Evolutionary conservation across 2,888 invertebrate species (phyloP).

Genomic region (Gari tellinella): DNA sequence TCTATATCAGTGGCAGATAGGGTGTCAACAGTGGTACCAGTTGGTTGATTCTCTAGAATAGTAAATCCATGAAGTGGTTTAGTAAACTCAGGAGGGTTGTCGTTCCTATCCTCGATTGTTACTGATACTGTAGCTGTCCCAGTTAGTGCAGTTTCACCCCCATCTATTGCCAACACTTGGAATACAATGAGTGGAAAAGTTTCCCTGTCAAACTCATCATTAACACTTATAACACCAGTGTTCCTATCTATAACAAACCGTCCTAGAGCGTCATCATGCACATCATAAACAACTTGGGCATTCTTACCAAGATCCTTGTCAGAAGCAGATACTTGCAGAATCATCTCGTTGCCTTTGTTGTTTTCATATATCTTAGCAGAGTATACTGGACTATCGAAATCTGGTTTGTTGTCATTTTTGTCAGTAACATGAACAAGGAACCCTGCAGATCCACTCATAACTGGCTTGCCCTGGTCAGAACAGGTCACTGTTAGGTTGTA

Average conservation of each 20-base stretch:
- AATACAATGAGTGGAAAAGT: slow-evolving; percentile 56
- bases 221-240: slow-evolving; percentile 69
- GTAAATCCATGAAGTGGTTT: slow-evolving; percentile 51
- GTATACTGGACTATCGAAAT: slow-evolving; percentile 87
- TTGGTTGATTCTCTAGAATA: slow-evolving; percentile 50
- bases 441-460: slow-evolving; percentile 58
- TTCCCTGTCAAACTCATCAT: slow-evolving; percentile 67
- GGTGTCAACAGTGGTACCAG: slow-evolving; percentile 52
- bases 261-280: slow-evolving; percentile 53
- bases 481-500: slow-evolving; percentile 85
- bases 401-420: slow-evolving; percentile 96
- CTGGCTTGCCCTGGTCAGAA: slow-evolving; percentile 86
- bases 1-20: slow-evolving; percentile 66
- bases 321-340: slow-evolving; percentile 92
- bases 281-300: slow-evolving; percentile 57
- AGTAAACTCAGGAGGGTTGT: slow-evolving; percentile 59
- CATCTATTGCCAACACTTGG: slow-evolving; percentile 67
- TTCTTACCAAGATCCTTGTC: slow-evolving; percentile 86
- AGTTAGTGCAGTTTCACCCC: slow-evolving; percentile 51
- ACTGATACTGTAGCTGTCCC: slow-evolving; percentile 64
- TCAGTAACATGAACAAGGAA: slow-evolving; percentile 88
- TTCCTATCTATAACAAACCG: slow-evolving; percentile 63
- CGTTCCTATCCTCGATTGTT: slow-evolving; percentile 62
- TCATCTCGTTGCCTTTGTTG: slow-evolving; percentile 84
- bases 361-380: slow-evolving; percentile 69